Evolutionary conservation across 2,888 invertebrate species (phyloP).

Genomic region (Venustoraphidia nigricollis): DNA sequence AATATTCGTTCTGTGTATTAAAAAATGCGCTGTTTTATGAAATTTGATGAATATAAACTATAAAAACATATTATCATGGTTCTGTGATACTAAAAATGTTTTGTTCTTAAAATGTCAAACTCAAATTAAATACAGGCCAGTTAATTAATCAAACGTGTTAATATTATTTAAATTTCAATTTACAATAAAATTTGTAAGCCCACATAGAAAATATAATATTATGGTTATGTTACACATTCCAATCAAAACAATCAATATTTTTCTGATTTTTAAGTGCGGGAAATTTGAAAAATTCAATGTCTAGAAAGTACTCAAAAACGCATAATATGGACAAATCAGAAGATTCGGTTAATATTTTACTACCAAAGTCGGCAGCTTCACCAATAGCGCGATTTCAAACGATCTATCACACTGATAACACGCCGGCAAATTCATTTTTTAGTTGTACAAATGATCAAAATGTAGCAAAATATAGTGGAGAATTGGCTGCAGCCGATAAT

Average conservation of each 20-base stretch:
- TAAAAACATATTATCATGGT: too few relatives aligned
- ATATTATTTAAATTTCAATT: neutral
- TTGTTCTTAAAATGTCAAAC: too few relatives aligned
- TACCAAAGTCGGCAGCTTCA: neutral
- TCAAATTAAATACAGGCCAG: too few relatives aligned
- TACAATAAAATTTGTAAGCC: too few relatives aligned
- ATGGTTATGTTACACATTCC: neutral
- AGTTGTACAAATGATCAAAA: neutral
- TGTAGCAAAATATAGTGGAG: neutral
- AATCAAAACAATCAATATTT: neutral
- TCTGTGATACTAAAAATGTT: too few relatives aligned
- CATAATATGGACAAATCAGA: neutral
- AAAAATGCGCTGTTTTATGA: too few relatives aligned
- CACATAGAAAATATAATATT: too few relatives aligned
- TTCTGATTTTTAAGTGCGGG: neutral
- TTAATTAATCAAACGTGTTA: neutral
- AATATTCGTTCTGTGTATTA: too few relatives aligned
- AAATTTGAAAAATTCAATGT: conserved; percentile 1
- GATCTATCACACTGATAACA: neutral
- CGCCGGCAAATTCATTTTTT: neutral
- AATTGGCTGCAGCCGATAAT: neutral
- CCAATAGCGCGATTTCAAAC: neutral
- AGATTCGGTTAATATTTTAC: neutral
- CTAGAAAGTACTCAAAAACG: neutral
- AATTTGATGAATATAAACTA: too few relatives aligned